Evolutionary conservation across 2,797 vertebrate genomes (phyloP), one percentile per base, ranked within the genome.

Genomic region (Triplophysa bombifrons): DNA sequence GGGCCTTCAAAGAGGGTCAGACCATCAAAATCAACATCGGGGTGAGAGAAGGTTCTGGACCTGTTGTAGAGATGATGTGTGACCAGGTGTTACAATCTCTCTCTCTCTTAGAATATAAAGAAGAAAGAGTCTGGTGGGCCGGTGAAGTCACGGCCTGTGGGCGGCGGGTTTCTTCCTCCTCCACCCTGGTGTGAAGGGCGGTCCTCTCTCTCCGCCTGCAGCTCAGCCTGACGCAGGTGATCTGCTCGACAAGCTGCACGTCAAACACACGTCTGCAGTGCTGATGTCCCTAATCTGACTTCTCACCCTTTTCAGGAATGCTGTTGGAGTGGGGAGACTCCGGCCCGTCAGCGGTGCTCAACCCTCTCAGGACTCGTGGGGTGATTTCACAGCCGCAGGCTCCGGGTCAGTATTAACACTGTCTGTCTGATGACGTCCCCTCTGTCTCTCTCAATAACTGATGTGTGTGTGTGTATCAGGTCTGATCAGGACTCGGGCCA

Each of bases 1-100:
- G 64, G 93, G 98, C 86, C 86, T 98, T 99, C 90, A 99, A 99
- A 90, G 98, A 99, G 51, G 98, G 98, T 1, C 96, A 99, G 86
- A 99, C 97, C 38, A 99, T 99, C 90, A 99, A 96, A 84, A 96
- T 99, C 85, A 98, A 90, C 92, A 96, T 99, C 0, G 96, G 96
- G 88, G 98, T 99, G 90, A 96, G 93, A 64, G 17, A 20, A 58
- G 5, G 9, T 7, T 9, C 30, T 4, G 16, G 46, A 55, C 16
- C 1, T 58, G 56, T 25, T 61, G 13, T 27, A 16, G 22, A 30
- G 16, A 48, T 44, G 13, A 20, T 12, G 1, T 55, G 51, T 2
- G 20, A 16, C 13, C 72, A 34, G 14, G 30, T 13, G 22, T 30
- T 38, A 0, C 74, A 3, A 11, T 22, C 2, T 72, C 2, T 71